phyloP scores from a whole-genome alignment of 2,888 invertebrate genomes.

The Spicauda simplicius region DNA sequence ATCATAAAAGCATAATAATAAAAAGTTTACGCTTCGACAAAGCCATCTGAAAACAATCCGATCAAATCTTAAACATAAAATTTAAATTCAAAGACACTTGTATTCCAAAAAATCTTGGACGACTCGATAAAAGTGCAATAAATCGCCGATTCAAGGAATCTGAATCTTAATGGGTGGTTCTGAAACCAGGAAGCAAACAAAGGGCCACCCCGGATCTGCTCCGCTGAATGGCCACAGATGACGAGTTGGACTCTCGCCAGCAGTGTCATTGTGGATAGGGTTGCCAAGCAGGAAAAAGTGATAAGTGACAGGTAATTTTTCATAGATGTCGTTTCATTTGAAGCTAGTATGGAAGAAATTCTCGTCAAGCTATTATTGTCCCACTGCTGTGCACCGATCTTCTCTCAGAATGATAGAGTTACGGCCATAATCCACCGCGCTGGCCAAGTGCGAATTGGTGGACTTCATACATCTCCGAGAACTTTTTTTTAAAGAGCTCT shows the following conservation, averaged over 20 bases:
- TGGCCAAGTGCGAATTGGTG: no score
- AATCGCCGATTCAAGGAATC: conserved; percentile 14
- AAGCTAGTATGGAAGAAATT: no score
- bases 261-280: conserved; percentile 2
- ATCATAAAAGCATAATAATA: no score
- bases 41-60: conserved; percentile 2
- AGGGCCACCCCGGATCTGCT: conserved; percentile 22
- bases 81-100: background rate
- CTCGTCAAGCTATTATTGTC: no score
- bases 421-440: no score
- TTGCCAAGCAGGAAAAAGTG: conserved; percentile 6
- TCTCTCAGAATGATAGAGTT: no score
- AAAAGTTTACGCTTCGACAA: conserved; percentile 28
- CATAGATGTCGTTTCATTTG: background rate
- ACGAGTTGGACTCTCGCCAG: conserved; percentile 19
- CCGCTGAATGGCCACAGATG: conserved; percentile 17
- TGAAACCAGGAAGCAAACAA: conserved; percentile 24
- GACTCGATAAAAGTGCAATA: conserved; percentile 17
- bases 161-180: background rate
- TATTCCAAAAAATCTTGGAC: background rate
- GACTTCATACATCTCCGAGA: no score
- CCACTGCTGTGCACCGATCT: no score
- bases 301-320: conserved; percentile 9
- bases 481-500: no score
- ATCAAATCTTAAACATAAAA: conserved; percentile 1